Base-by-base conservation (phyloP, 2,888 invertebrate species). In the Papilio elwesi region DNA sequence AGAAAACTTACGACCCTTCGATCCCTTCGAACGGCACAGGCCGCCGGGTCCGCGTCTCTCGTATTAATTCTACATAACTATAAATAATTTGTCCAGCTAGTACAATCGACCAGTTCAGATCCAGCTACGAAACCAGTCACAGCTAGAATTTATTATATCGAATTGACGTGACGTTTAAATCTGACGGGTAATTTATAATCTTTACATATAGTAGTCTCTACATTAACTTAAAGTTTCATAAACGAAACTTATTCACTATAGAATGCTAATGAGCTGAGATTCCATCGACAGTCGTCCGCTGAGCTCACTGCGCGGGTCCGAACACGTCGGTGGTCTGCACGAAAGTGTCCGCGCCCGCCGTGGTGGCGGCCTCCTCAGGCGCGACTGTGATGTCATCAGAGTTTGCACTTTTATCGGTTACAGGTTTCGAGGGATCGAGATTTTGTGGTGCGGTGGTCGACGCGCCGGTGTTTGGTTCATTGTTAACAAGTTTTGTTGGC, bases 51-150 rank as follows among this genome's bases (percentile, higher is more conserved):
- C 26, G 10, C 76, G 79, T 75, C 78, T 76, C 80, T 81, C 84
- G 81, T 79, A 79, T 84, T 86, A 79, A 74, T 76, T 85, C 87
- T 86, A 78, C 78, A 76, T 78, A 74, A 82, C 84, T 90, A 90
- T 89, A 90, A 91, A 91, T 91, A 91, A 89, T 91, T 91, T 92
- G 91, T 92, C 92, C 92, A 87, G 85, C 88, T 91, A 89, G 83
- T 86, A 88, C 86, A 85, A 85, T 84, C 81, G 85, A 85, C 86
- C 87, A 79, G 82, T 79, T 73, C 81, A 79, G 70, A 72, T 64
- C 80, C 78, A 81, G 75, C 67, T 68, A 16, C 15, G 53, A 48
- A 73, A 74, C 69, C 72, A 65, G 77, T 77, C 77, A 76, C 73
- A 77, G 73, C 76, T 48, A 76, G 80, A 78, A 79, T 77, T 26